Evolutionary conservation across 2,888 invertebrate species (phyloP), one percentile per base, ranked within the genome.

Genomic region (Ornithoptera alexandrae): DNA sequence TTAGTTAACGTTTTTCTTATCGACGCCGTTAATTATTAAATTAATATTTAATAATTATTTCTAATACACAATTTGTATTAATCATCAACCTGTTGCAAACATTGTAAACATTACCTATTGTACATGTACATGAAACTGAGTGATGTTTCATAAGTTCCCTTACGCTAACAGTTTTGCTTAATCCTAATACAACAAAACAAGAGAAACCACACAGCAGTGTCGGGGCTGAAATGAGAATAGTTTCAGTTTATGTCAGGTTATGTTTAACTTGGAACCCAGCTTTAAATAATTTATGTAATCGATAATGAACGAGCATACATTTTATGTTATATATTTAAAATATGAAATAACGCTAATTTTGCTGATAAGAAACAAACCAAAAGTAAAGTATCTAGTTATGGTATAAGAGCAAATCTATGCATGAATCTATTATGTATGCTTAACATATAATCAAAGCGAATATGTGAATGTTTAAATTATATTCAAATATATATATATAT

Each of bases 171-270:
- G 39, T 63, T 68, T 68, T 50, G 57, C 39, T 46, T 58, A 62
- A 57, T 68, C 57, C 62, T 68, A 68, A 68, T 59, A 63, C 39
- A 68, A 68, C 68, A 68, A 63, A 68, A 62, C 46, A 57, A 42
- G 30, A 46, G 58, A 68, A 68, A 68, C 62, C 62, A 50, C 62
- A 62, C 12, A 53, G 8, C 62, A 57, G 62, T 67, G 62, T 30
- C 53, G 68, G 57, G 58, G 63, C 68, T 63, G 20, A 68, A 68
- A 68, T 63, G 68, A 63, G 68, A 63, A 68, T 63, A 68, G 68
- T 68, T 68, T 63, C n/a, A 56, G 57, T 67, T 57, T 58, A 60
- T 60, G 58, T 60, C 66, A 42, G 24, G 42, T 62, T 24, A 67
- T 67, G 67, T 67, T 67, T 62, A 57, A 58, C 67, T 67, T 62